A percentile compares a stretch with the other conserved stretches of the same genome.
Evolutionary conservation across 2,888 invertebrate species (phyloP).

Genomic region (Apoderus coryli): DNA sequence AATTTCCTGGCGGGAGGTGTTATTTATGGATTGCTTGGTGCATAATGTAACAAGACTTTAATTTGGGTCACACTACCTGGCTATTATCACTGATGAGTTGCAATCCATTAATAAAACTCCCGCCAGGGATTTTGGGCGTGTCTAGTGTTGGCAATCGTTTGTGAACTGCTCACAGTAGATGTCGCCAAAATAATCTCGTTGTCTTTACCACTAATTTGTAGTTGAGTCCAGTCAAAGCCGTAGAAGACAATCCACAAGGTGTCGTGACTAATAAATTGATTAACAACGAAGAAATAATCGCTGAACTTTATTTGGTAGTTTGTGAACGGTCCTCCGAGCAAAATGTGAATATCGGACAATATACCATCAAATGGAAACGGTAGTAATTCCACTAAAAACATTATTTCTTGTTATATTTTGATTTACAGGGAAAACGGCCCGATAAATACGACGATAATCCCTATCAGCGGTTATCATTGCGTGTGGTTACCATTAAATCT

Average conservation of each 20-base stretch:
- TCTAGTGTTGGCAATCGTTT: background rate
- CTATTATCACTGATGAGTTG: no score
- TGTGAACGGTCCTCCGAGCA: slow-evolving; percentile 31
- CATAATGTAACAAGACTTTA: no score
- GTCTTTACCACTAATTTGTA: no score
- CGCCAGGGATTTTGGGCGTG: no score
- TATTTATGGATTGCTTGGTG: no score
- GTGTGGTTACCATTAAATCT: slow-evolving; percentile 47
- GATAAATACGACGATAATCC: slow-evolving; percentile 22
- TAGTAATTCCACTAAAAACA: slow-evolving; percentile 19
- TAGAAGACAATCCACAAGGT: slow-evolving; percentile 27
- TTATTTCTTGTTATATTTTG: no score
- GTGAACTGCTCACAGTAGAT: no score
- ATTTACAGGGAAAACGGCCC: slow-evolving; percentile 23
- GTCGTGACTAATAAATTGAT: slow-evolving; percentile 31
- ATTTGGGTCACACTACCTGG: no score
- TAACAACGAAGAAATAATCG: slow-evolving; percentile 35
- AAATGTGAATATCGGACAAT: slow-evolving; percentile 37
- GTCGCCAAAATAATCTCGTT: no score
- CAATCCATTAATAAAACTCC: no score
- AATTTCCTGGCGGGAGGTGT: no score
- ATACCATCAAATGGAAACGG: slow-evolving; percentile 42
- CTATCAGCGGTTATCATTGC: slow-evolving; percentile 35
- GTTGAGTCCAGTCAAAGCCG: slow-evolving; percentile 24
- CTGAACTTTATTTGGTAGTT: slow-evolving; percentile 37